Conservation (phyloP, 1,140 invertebrate species). For the Coboldia fuscipes region DNA sequence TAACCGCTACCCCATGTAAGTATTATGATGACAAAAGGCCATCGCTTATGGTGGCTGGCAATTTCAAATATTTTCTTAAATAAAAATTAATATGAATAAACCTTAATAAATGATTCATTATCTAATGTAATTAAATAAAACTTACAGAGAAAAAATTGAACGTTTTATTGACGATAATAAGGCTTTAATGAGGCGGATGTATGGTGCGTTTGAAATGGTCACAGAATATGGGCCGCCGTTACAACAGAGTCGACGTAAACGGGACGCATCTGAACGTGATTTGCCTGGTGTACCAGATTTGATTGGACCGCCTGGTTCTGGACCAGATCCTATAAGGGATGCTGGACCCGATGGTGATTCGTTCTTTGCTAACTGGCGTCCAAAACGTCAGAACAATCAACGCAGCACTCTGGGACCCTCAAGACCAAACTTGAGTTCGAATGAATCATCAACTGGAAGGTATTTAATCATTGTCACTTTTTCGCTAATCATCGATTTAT, state of each 20-base stretch:
- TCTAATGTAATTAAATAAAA: neutral
- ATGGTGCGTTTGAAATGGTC: slow-evolving; percentile 57
- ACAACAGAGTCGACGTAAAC: slow-evolving; percentile 25
- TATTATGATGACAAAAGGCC: too few species aligned
- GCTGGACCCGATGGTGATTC: slow-evolving; percentile 21
- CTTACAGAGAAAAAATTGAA: slow-evolving; percentile 67
- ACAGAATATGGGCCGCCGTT: slow-evolving; percentile 27
- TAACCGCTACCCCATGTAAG: slow-evolving; percentile 75
- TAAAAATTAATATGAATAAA: neutral
- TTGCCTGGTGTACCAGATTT: slow-evolving; percentile 26
- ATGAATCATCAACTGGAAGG: neutral
- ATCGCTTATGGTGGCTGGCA: neutral
- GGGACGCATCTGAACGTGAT: slow-evolving; percentile 26
- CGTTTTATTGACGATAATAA: slow-evolving; percentile 85
- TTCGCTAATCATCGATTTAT: neutral
- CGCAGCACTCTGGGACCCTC: neutral
- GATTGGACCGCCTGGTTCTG: slow-evolving; percentile 20
- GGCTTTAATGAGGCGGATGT: slow-evolving; percentile 79
- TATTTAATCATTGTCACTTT: neutral
- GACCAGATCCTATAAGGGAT: slow-evolving; percentile 10
- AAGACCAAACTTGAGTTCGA: neutral
- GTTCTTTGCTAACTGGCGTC: slow-evolving; percentile 27
- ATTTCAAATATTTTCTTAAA: neutral
- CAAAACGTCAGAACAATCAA: slow-evolving; percentile 24
- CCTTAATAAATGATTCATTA: neutral